phyloP scores from a whole-genome alignment of 2,113 vertebrate genomes.

The Hipposideros armiger region DNA sequence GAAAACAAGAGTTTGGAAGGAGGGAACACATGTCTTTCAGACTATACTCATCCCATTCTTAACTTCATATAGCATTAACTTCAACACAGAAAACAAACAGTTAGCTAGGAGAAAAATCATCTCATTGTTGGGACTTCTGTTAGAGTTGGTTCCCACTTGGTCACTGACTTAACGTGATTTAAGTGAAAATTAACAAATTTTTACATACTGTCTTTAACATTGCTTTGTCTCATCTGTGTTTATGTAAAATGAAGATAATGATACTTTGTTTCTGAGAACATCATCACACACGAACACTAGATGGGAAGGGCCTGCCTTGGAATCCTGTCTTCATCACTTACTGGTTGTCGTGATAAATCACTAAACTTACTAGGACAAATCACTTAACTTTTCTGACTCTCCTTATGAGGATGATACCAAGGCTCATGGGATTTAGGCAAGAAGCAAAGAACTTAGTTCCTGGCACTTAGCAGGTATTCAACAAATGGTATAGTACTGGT shows the following conservation, averaged over 20 bases:
- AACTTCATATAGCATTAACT: background rate
- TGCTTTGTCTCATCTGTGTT: background rate
- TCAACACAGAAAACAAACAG: background rate
- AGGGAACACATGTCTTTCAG: background rate
- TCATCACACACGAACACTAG: background rate
- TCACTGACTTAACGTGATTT: background rate
- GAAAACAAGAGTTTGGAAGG: slow-evolving; percentile 17
- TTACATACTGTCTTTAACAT: background rate
- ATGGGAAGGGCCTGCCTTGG: background rate
- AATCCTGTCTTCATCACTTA: background rate
- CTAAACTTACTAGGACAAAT: background rate
- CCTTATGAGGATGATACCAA: background rate
- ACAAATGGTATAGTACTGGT: background rate
- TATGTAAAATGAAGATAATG: background rate
- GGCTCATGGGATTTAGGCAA: background rate
- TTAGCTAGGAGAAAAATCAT: background rate
- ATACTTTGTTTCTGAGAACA: background rate
- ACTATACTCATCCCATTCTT: background rate
- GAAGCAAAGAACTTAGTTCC: background rate
- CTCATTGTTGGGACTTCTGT: background rate
- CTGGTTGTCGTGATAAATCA: background rate
- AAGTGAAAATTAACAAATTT: background rate
- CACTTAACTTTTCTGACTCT: background rate
- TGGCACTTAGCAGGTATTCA: background rate
- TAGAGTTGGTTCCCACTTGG: background rate